Evolutionary conservation across 2,888 invertebrate genomes (phyloP).

Genomic region (Pterobdella sp.): DNA sequence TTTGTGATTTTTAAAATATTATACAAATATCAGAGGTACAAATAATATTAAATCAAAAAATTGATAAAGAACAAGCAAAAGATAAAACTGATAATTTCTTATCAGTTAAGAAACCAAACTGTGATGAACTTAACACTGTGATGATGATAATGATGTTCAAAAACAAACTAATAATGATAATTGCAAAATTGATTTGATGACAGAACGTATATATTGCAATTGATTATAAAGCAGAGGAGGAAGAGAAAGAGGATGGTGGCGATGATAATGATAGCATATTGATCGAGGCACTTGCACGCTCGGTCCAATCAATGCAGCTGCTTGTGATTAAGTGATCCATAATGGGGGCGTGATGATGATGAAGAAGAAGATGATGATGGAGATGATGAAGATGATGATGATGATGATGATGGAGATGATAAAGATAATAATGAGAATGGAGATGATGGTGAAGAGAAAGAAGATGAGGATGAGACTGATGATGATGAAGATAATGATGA

Average conservation of each 20-base stretch:
- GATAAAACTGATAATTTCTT: too few species aligned
- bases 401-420: constrained; percentile 22
- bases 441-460: constrained; percentile 23
- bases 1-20: too few species aligned
- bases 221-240: background rate
- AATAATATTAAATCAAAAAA: too few species aligned
- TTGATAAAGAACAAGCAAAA: too few species aligned
- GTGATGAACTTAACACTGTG: too few species aligned
- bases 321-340: constrained; percentile 18
- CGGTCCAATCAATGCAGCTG: constrained; percentile 9
- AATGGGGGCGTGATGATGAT: constrained; percentile 17
- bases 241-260: background rate
- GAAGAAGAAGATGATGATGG: constrained; percentile 28
- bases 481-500: constrained; percentile 28
- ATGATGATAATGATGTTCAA: too few species aligned
- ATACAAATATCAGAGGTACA: too few species aligned
- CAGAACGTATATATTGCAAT: too few species aligned
- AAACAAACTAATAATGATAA: too few species aligned
- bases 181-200: too few species aligned
- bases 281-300: constrained; percentile 12
- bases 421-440: constrained; percentile 18
- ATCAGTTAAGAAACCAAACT: too few species aligned
- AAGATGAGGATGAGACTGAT: constrained; percentile 21
- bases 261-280: constrained; percentile 10
- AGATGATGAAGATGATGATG: constrained; percentile 27